Percentiles rank a stretch among this genome's conserved stretches.
These are phyloP conservation scores for Apomyelois bistriatella DNA, from an alignment of 2,888 invertebrate genomes.

Conservation along the genomic window DNA sequence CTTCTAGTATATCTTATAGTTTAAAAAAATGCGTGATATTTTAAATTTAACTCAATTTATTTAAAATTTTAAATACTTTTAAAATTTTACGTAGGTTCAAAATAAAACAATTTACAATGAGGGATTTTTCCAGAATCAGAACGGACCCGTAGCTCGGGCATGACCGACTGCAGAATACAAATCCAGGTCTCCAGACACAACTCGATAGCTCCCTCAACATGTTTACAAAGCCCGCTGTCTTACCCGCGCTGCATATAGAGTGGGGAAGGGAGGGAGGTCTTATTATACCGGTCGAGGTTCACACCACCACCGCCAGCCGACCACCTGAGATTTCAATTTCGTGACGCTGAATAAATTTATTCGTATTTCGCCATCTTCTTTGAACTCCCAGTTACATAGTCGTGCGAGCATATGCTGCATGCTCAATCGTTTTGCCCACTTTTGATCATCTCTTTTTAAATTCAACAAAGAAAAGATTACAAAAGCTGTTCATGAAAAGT, in stretches of 20 bases:
- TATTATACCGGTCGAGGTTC: slow-evolving; percentile 32
- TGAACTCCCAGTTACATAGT: slow-evolving; percentile 34
- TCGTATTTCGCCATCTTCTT: slow-evolving; percentile 58
- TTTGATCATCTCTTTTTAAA: background rate
- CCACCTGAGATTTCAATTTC: slow-evolving; percentile 78
- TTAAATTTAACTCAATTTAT: no score
- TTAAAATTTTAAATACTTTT: no score
- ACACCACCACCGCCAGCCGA: slow-evolving; percentile 48
- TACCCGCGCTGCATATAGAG: slow-evolving; percentile 26
- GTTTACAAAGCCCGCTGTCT: slow-evolving; percentile 32
- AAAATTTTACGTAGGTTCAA: slow-evolving; percentile 21
- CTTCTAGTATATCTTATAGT: no score
- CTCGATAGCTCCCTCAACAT: slow-evolving; percentile 31
- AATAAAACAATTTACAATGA: slow-evolving; percentile 37
- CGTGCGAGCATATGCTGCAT: slow-evolving; percentile 9
- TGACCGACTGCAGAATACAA: slow-evolving; percentile 59
- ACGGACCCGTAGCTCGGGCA: slow-evolving; percentile 46
- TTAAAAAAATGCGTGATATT: no score
- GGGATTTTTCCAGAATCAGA: slow-evolving; percentile 55
- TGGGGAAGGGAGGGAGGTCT: slow-evolving; percentile 35
- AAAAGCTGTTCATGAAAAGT: background rate
- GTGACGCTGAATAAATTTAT: slow-evolving; percentile 71
- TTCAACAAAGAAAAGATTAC: background rate
- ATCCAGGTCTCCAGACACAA: slow-evolving; percentile 53
- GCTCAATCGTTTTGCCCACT: slow-evolving; percentile 1